These are phyloP conservation scores for Megaleporinus macrocephalus DNA, from an alignment of 2,113 vertebrate species.

Conservation along the genomic window DNA sequence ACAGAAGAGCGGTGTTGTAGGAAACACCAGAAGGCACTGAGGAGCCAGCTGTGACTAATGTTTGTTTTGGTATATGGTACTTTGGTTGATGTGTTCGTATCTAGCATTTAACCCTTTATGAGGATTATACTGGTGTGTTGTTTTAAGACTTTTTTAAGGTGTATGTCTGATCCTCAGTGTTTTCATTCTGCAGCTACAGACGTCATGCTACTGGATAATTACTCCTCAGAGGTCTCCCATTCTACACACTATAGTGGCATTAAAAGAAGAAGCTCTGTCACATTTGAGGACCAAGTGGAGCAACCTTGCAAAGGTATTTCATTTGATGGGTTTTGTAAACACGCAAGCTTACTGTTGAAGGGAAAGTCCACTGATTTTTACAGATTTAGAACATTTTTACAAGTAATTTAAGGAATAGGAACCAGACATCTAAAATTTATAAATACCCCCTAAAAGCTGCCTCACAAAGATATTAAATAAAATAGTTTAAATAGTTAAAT, in stretches of 20 bases:
- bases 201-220: constrained; percentile 92
- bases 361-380: neutral
- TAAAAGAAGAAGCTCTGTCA: constrained; percentile 92
- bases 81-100: neutral
- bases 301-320: constrained; percentile 84
- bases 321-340: neutral
- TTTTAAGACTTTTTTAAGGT: neutral
- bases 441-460: too few species aligned
- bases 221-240: constrained; percentile 79
- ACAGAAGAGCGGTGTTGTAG: neutral
- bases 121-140: too few species aligned
- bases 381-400: too few species aligned
- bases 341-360: too few species aligned
- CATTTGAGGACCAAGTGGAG: constrained; percentile 95
- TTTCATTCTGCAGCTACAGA: constrained; percentile 85
- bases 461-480: too few species aligned
- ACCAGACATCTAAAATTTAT: too few species aligned
- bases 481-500: too few species aligned
- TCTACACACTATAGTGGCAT: constrained; percentile 70
- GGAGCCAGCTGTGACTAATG: neutral
- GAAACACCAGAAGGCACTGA: neutral
- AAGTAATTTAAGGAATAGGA: too few species aligned
- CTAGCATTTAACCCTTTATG: too few species aligned
- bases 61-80: neutral
- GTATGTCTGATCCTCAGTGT: neutral